Percentiles rank a stretch among this genome's conserved stretches.
Conservation (phyloP, 2,113 vertebrate species). For the Seriola dumerili region DNA sequence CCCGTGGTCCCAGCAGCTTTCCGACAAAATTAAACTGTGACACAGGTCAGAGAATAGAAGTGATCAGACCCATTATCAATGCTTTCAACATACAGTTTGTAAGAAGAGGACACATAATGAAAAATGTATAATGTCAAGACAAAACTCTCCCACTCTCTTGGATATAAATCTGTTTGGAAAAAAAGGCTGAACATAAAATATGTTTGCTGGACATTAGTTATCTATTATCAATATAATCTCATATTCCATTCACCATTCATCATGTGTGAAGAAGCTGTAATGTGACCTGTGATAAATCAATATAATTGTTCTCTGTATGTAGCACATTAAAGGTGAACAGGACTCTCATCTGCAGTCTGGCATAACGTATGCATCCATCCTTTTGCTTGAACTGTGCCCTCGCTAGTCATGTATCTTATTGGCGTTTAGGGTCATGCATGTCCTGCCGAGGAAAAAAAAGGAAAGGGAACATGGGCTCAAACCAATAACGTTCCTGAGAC, state of each 20-base stretch:
- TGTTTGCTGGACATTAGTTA: constrained; percentile 59
- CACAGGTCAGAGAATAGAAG: constrained; percentile 56
- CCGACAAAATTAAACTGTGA: constrained; percentile 99
- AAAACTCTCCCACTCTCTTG: constrained; percentile 2
- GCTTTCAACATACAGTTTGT: constrained; percentile 2
- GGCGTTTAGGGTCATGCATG: constrained; percentile 68
- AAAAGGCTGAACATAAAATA: constrained; percentile 56
- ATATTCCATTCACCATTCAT: constrained; percentile 63
- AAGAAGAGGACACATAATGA: constrained; percentile 10
- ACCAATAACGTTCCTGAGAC: constrained; percentile 79
- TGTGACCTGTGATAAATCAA: constrained; percentile 71
- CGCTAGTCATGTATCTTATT: constrained; percentile 66
- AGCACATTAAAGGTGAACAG: constrained; percentile 60
- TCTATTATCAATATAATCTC: constrained; percentile 67
- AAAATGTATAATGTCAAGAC: constrained; percentile 35
- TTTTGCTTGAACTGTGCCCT: constrained; percentile 51
- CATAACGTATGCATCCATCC: constrained; percentile 49
- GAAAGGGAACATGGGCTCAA: constrained; percentile 64
- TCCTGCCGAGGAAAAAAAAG: constrained; percentile 28
- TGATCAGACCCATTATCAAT: constrained; percentile 38
- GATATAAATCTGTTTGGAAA: constrained; percentile 43
- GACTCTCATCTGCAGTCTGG: constrained; percentile 48
- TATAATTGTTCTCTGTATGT: constrained; percentile 56
- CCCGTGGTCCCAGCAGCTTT: constrained; percentile 98
- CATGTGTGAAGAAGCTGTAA: constrained; percentile 60